Conservation (phyloP, 2,113 vertebrate genomes). For the Penelope pileata region DNA sequence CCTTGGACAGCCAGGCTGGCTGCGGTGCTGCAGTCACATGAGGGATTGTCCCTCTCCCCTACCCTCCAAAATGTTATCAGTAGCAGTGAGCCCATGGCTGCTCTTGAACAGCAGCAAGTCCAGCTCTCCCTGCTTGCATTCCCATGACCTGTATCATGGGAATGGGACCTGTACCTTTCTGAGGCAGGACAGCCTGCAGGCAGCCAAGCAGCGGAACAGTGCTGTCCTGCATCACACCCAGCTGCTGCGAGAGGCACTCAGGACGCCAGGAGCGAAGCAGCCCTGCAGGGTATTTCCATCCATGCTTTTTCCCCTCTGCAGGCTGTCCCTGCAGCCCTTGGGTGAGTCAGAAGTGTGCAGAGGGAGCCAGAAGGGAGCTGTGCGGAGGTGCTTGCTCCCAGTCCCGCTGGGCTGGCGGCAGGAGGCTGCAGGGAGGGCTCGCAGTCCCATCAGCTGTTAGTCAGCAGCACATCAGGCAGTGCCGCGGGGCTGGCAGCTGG, state of each 20-base stretch:
- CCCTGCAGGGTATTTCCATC: background rate
- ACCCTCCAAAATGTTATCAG: background rate
- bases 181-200: background rate
- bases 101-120: background rate
- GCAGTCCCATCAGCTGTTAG: slow-evolving; percentile 12
- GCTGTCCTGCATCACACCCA: fast-evolving
- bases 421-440: background rate
- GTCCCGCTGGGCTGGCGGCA: background rate
- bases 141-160: background rate
- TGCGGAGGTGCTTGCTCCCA: background rate
- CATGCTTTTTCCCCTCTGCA: background rate
- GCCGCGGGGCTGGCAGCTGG: background rate
- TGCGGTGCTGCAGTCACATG: background rate
- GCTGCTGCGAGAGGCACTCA: background rate
- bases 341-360: slow-evolving; percentile 29
- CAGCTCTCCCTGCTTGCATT: background rate
- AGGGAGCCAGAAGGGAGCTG: background rate
- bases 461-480: background rate
- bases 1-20: fast-evolving
- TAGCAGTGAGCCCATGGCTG: background rate
- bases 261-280: background rate
- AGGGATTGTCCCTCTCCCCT: background rate
- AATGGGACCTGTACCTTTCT: no score
- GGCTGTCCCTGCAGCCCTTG: background rate
- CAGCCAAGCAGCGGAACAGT: background rate